These are phyloP conservation scores for Papilio gigon DNA, from an alignment of 2,888 invertebrate species.

Conservation along the genomic window DNA sequence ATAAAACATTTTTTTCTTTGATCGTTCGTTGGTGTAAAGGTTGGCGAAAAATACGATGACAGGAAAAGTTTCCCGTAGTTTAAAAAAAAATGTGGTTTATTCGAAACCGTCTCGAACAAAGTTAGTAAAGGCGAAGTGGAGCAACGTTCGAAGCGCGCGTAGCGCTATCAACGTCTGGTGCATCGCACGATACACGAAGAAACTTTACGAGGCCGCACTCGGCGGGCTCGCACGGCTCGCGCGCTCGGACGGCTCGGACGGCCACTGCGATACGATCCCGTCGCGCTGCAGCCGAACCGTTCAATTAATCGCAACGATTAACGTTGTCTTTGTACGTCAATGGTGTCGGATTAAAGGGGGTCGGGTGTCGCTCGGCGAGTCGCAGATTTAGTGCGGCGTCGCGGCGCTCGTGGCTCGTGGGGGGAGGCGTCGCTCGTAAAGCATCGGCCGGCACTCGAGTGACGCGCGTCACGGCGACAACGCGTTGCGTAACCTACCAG, in stretches of 20 bases:
- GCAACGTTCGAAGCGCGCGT: slow-evolving; percentile 61
- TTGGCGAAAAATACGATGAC: neutral
- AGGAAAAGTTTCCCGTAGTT: neutral
- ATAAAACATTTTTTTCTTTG: neutral
- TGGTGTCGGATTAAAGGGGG: slow-evolving; percentile 77
- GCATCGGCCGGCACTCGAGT: slow-evolving; percentile 81
- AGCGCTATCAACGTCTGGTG: slow-evolving; percentile 79
- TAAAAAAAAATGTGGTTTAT: neutral
- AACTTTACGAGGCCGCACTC: slow-evolving; percentile 82
- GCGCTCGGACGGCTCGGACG: slow-evolving; percentile 52
- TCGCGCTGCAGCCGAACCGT: slow-evolving; percentile 67
- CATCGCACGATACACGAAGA: slow-evolving; percentile 83
- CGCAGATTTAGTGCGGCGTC: slow-evolving; percentile 82
- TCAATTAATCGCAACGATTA: slow-evolving; percentile 80
- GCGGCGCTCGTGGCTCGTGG: slow-evolving; percentile 77
- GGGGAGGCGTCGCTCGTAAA: slow-evolving; percentile 80
- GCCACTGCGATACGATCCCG: slow-evolving; percentile 72
- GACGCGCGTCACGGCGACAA: slow-evolving; percentile 82
- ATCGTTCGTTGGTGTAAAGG: neutral
- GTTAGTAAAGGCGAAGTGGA: slow-evolving; percentile 57
- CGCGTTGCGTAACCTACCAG: slow-evolving; percentile 80
- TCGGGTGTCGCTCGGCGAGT: slow-evolving; percentile 79
- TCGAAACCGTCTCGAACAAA: neutral
- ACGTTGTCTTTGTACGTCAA: slow-evolving; percentile 76
- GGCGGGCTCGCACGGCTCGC: slow-evolving; percentile 69